Conservation (phyloP, 2,888 invertebrate genomes). For the Platerodrilus igneus region DNA sequence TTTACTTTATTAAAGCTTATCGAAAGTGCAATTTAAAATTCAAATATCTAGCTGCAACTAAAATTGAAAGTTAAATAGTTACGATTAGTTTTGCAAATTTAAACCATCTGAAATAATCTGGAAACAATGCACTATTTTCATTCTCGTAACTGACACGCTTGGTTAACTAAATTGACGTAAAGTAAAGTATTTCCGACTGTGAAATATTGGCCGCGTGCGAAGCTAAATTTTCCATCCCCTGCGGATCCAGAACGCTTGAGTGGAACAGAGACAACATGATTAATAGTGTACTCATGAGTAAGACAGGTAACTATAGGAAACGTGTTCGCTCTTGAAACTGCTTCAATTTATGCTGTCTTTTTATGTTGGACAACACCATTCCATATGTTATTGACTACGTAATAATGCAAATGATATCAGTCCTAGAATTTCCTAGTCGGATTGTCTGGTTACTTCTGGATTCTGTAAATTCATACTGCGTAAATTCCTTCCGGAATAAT, state of each 20-base stretch:
- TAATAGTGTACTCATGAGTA: constrained; percentile 35
- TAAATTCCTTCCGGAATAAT: too few relatives aligned
- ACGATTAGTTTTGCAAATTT: too few relatives aligned
- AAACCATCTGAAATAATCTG: constrained; percentile 22
- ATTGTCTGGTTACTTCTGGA: too few relatives aligned
- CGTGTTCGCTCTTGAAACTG: too few relatives aligned
- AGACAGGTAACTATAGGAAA: constrained; percentile 34
- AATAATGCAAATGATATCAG: too few relatives aligned
- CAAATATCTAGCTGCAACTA: too few relatives aligned
- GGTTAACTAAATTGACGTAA: constrained; percentile 26
- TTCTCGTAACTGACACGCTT: constrained; percentile 23
- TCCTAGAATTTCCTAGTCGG: constrained; percentile 27
- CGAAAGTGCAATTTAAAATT: too few relatives aligned
- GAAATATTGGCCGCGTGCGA: constrained; percentile 43
- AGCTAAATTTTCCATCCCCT: constrained; percentile 44
- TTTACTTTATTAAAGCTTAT: too few relatives aligned
- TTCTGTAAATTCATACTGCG: too few relatives aligned
- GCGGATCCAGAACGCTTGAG: constrained; percentile 34
- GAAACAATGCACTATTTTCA: constrained; percentile 24
- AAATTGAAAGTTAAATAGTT: too few relatives aligned
- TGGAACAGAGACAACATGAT: constrained; percentile 41
- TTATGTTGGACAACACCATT: constrained; percentile 35
- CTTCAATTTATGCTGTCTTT: constrained; percentile 34
- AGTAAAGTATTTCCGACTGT: constrained; percentile 43
- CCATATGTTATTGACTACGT: constrained; percentile 36